These are phyloP conservation scores for Pogonomyrmex barbatus DNA, from an alignment of 1,140 invertebrate genomes.

Conservation along the genomic window DNA sequence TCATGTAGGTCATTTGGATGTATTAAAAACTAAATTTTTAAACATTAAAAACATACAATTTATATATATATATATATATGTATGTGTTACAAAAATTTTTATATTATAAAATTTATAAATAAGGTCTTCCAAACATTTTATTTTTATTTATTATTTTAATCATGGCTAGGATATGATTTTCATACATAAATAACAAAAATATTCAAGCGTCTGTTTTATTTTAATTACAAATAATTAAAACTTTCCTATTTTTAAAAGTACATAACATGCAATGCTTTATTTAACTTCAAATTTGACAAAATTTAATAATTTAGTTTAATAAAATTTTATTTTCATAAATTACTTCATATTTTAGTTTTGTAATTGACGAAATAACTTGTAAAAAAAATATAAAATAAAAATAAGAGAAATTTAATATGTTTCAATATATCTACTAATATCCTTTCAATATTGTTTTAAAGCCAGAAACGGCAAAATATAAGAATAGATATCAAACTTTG, in stretches of 20 bases:
- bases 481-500: conserved; percentile 21
- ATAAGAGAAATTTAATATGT: background rate
- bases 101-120: background rate
- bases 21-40: conserved; percentile 4
- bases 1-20: background rate
- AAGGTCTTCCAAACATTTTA: background rate
- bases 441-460: background rate
- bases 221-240: background rate
- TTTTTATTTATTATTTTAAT: background rate
- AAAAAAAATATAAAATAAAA: background rate
- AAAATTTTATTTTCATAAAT: background rate
- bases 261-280: background rate
- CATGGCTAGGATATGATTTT: background rate
- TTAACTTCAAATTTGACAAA: background rate
- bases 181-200: conserved; percentile 1
- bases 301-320: background rate
- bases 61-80: no score
- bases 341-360: background rate
- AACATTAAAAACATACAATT: background rate
- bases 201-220: background rate
- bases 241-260: background rate
- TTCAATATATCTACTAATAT: conserved; percentile 1
- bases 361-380: background rate
- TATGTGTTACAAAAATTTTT: background rate
- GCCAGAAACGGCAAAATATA: background rate